Base-by-base conservation (phyloP, 2,113 vertebrate genomes). In the Corythoichthys haematopterus region DNA sequence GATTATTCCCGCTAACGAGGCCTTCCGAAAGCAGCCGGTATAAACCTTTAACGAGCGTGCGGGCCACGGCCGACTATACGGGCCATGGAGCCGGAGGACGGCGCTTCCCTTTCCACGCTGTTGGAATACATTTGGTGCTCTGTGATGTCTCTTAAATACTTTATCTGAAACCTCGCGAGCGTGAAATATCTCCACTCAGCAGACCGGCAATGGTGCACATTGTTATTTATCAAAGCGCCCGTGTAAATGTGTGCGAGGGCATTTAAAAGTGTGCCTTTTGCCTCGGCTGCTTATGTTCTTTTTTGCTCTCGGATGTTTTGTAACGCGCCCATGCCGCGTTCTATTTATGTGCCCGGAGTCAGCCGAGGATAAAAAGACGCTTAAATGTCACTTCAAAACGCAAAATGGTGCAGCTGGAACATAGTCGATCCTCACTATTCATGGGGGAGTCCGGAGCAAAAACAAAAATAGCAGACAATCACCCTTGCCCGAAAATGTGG, bases 21-120 rank as follows among this genome's bases (percentile, higher is more conserved):
- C 74, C 74, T 72, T 77, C 84, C 79, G 80, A 75, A 80, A 75
- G 76, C 78, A 10, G 56, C 72, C 74, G 65, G 78, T 79, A 87
- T 87, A 88, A 81, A 84, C 82, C 84, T 89, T 12, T 86, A 86
- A 77, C 82, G 72, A 60, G 74, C 83, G 79, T 65, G 79, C 73
- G 80, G 72, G 64, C 76, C 72, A 87, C 76, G 83, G 76, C 74
- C 38, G 80, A 78, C 72, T 86, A 78, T 76, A 65, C 3, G 63
- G 58, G 65, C 74, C 74, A 13, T 68, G 64, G 70, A 69, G 76
- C 71, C 61, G 47, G 61, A 64, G 76, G 80, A 77, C 70, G 33
- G 74, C 1, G 69, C 20, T 43, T 76, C 69, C 38, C 15, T 70
- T 82, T 80, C 69, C 47, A 53, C 64, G 66, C 71, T 62, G 37